phyloP scores from a whole-genome alignment of 2,888 invertebrate species.

The Nysson spinosus region DNA sequence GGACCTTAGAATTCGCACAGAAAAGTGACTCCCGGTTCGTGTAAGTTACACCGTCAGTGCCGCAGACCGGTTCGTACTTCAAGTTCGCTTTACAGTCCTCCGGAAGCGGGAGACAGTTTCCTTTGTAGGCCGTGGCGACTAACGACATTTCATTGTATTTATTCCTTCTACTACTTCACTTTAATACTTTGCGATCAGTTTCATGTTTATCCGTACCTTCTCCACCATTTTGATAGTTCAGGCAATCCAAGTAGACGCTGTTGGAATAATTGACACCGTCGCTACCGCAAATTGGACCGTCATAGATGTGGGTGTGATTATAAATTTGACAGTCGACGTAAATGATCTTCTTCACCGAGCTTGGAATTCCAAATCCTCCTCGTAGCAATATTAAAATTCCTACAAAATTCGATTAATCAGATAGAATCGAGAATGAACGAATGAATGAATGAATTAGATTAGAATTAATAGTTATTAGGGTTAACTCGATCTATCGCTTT shows the following conservation, averaged over 20 bases:
- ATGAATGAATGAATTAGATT: no score
- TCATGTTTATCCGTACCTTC: no score
- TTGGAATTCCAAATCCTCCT: not conserved
- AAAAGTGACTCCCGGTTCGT: constrained; percentile 58
- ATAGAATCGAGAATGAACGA: no score
- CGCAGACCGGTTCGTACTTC: constrained; percentile 61
- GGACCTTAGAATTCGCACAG: constrained; percentile 48
- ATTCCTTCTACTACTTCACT: no score
- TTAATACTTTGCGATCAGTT: no score
- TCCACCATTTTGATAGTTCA: constrained; percentile 27
- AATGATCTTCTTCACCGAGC: constrained; percentile 5
- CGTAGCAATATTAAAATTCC: not conserved
- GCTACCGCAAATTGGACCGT: constrained; percentile 31
- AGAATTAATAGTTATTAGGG: no score
- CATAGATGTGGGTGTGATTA: constrained; percentile 18
- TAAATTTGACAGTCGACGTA: constrained; percentile 35
- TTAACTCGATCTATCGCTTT: no score
- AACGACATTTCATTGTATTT: not conserved
- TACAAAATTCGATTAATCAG: constrained; percentile 9
- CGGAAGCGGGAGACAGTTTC: constrained; percentile 17
- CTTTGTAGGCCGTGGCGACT: constrained; percentile 19
- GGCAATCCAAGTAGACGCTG: constrained; percentile 36
- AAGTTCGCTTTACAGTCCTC: constrained; percentile 49
- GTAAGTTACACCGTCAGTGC: constrained; percentile 59
- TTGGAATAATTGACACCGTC: constrained; percentile 30